Base-by-base conservation (phyloP, 2,888 invertebrate species). In the Agapostemon virescens region DNA sequence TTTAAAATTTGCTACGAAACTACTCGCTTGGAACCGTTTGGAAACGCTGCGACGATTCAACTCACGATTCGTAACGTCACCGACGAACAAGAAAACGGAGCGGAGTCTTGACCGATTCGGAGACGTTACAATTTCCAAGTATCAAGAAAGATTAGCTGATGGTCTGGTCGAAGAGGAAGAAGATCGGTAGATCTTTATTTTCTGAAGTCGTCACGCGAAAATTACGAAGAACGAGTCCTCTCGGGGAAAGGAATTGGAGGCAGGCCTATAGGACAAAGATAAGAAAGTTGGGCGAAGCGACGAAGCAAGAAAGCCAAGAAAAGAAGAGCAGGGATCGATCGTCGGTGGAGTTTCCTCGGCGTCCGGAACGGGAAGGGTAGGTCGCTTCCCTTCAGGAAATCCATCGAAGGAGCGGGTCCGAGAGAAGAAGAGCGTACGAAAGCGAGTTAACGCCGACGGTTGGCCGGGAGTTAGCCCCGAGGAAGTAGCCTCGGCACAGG, bases 341-440 rank as follows among this genome's bases (percentile, higher is more conserved):
- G 61, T 26, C 55, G 55, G 55, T 26, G 26, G 33, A 36, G 36
- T 36, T 63, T 36, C 63, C 36, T 23, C 17, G 36, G 52, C 15
- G 36, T 11, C 69, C 69, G 52, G 33, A 52, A 69, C 58, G 70
- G 74, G 42, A 20, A 36, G 58, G 72, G 52, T 15, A 55, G 38
- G 42, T 42, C 17, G 74, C 4, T 49, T 77, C 63, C 78, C 52
- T 63, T 30, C 66, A 79, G 79, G 79, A 79, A 70, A 69, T 79
- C 70, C 70, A 49, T 64, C 64, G 40, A 49, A 42, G 20, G n/a
- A 6, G 42, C 42, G 45, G 23, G 42, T 17, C 2, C 26, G 69
- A 23, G 40, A 61, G 78, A 69, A 64, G 33, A 58, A 30, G 26
- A 55, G 17, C 63, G 69, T 38, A 71, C 40, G 63, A 69, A 49